phyloP scores from a whole-genome alignment of 35 echinoderm and acorn worm genomes.

The Ophioderma brevispina region DNA sequence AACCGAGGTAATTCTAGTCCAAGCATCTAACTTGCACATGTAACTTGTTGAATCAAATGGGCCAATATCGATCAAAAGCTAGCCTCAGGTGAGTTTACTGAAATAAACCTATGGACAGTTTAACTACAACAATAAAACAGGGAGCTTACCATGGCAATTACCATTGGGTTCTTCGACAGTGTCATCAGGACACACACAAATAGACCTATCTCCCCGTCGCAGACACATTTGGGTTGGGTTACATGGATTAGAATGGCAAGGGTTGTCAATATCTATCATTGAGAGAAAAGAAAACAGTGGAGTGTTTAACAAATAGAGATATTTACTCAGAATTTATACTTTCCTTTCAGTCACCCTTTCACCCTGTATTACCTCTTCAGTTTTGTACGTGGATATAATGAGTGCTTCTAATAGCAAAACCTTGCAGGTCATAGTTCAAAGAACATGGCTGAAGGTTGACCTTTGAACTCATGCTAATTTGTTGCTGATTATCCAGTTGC shows the following conservation, averaged over 20 bases:
- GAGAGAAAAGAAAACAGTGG: background rate
- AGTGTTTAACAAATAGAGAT: background rate
- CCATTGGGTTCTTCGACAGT: background rate
- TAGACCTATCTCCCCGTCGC: background rate
- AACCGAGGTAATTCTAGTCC: too few species aligned
- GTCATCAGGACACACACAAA: background rate
- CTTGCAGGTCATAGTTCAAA: too few species aligned
- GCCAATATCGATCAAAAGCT: background rate
- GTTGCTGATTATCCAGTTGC: too few species aligned
- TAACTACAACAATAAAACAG: background rate
- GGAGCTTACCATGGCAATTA: conserved; percentile 5
- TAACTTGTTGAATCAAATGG: background rate
- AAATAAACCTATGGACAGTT: too few species aligned
- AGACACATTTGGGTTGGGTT: background rate
- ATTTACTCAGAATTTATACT: background rate
- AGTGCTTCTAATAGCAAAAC: background rate
- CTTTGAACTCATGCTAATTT: too few species aligned
- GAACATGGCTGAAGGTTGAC: too few species aligned
- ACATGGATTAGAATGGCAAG: background rate
- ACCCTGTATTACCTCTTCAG: background rate
- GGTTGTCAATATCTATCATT: background rate
- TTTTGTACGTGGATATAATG: background rate
- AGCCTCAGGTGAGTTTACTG: background rate
- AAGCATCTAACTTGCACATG: too few species aligned
- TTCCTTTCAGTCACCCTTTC: background rate